Percentiles rank a stretch among this genome's conserved stretches.
These are phyloP conservation scores for Lordiphosa andalusiaca DNA, from an alignment of 2,888 invertebrate genomes.

Conservation along the genomic window DNA sequence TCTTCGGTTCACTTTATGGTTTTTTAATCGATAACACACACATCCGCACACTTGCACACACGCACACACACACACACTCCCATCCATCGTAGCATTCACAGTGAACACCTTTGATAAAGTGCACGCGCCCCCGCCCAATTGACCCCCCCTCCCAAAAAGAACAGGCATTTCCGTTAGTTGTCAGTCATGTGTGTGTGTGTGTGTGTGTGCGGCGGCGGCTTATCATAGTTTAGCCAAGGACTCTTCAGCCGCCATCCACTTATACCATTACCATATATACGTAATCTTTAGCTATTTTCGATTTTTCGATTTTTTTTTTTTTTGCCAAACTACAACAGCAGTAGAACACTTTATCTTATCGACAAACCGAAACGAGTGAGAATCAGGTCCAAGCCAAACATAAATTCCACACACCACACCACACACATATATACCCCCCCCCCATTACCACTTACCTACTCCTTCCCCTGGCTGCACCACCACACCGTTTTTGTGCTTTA, in stretches of 20 bases:
- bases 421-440: background rate
- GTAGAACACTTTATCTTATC: slow-evolving; percentile 55
- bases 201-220: background rate
- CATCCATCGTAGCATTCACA: slow-evolving; percentile 29
- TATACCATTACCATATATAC: slow-evolving; percentile 63
- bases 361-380: slow-evolving; percentile 36
- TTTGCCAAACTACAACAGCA: slow-evolving; percentile 41
- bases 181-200: slow-evolving; percentile 38
- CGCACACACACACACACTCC: slow-evolving; percentile 22
- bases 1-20: slow-evolving; percentile 52
- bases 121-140: slow-evolving; percentile 33
- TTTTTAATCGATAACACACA: slow-evolving; percentile 64
- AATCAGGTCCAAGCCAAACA: slow-evolving; percentile 28
- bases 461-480: background rate
- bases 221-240: slow-evolving; percentile 24
- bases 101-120: slow-evolving; percentile 47
- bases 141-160: slow-evolving; percentile 16
- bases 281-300: slow-evolving; percentile 61
- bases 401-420: slow-evolving; percentile 42
- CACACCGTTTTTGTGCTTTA: background rate
- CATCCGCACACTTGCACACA: slow-evolving; percentile 19
- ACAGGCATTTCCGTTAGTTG: slow-evolving; percentile 56
- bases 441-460: background rate
- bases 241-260: background rate
- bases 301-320: slow-evolving; percentile 52